A percentile compares a stretch with the other conserved stretches of the same genome.
phyloP scores from a whole-genome alignment of 2,113 vertebrate species.

The Pheucticus melanocephalus region DNA sequence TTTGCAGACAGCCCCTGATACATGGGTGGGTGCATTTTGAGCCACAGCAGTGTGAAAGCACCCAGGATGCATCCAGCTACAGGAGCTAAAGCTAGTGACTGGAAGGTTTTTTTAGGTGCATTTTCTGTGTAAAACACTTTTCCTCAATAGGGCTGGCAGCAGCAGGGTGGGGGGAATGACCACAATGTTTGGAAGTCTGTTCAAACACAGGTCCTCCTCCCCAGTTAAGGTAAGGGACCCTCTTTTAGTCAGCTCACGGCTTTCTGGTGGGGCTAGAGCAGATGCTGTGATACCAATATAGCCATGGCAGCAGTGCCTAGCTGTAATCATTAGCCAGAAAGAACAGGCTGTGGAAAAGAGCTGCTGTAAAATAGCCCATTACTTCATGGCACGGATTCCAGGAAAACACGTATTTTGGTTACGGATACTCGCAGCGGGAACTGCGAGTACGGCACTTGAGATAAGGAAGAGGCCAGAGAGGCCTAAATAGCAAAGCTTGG shows the following conservation, averaged over 20 bases:
- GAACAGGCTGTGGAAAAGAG: background rate
- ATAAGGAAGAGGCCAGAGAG: conserved; percentile 33
- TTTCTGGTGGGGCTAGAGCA: background rate
- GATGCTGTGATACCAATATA: background rate
- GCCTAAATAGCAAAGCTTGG: conserved; percentile 27
- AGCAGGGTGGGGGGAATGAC: background rate
- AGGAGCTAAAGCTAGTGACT: background rate
- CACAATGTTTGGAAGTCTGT: background rate
- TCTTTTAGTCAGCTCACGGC: background rate
- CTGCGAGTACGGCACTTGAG: conserved; percentile 15
- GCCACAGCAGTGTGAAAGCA: background rate
- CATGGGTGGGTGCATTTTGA: background rate
- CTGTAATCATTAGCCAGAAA: background rate
- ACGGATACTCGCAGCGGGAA: background rate
- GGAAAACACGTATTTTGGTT: conserved; percentile 22
- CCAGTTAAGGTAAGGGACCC: no score
- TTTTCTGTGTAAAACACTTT: background rate
- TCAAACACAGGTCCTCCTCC: background rate
- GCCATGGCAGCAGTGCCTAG: accelerated
- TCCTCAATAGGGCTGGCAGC: background rate
- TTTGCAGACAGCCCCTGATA: background rate
- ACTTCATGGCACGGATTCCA: conserved; percentile 31
- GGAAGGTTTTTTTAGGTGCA: background rate
- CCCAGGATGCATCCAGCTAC: accelerated
- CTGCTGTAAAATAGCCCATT: background rate